Conservation (phyloP, 2,888 invertebrate genomes). For the Ditula angustiorana region DNA sequence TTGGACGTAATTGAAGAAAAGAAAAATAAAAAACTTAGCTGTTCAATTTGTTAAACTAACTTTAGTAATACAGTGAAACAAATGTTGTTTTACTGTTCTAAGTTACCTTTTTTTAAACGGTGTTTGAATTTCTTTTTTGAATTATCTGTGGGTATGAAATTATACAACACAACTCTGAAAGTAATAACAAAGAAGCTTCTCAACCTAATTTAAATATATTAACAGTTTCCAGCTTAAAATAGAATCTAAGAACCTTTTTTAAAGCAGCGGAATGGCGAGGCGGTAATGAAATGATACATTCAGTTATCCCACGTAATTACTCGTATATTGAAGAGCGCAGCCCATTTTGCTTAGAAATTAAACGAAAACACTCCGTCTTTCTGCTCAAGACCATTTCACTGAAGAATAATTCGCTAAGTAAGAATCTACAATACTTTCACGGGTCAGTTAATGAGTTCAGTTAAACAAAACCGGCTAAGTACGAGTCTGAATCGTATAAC, state of each 20-base stretch:
- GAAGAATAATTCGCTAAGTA: conserved; percentile 15
- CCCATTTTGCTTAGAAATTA: conserved; percentile 76
- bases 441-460: conserved; percentile 2
- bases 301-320: conserved; percentile 73
- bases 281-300: conserved; percentile 69
- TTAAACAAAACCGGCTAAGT: conserved; percentile 2
- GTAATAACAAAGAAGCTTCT: not conserved
- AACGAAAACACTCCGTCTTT: conserved; percentile 74
- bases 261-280: conserved; percentile 63
- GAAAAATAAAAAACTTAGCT: no score
- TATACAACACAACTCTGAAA: not conserved
- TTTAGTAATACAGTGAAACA: no score
- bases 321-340: conserved; percentile 70
- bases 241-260: conserved; percentile 56
- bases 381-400: conserved; percentile 50
- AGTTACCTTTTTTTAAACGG: not conserved
- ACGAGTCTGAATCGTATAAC: no score
- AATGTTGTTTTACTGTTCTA: no score
- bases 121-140: not conserved
- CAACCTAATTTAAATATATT: conserved; percentile 58
- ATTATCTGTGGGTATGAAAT: not conserved
- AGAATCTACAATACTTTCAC: conserved; percentile 3
- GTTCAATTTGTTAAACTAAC: no score
- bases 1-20: no score
- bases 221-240: conserved; percentile 48